A percentile compares a stretch with the other conserved stretches of the same genome.
phyloP scores from a whole-genome alignment of 2,888 invertebrate species.

The Notodonta dromedarius region DNA sequence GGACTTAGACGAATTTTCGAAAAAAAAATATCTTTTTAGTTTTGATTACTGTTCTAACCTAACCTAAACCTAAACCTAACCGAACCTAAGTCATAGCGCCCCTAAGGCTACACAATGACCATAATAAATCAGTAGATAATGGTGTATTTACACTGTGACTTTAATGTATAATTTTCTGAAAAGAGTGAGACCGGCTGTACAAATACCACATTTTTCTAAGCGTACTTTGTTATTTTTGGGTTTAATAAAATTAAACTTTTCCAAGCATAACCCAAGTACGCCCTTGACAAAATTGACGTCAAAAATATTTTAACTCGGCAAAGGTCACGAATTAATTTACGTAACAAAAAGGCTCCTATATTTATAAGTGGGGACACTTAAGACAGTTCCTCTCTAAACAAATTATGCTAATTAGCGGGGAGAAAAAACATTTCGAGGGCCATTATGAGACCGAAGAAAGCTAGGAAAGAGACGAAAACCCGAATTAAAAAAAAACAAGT shows the following conservation, averaged over 20 bases:
- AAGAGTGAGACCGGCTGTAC: too few species aligned
- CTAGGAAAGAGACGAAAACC: constrained; percentile 15
- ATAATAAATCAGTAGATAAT: too few species aligned
- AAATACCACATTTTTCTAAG: too few species aligned
- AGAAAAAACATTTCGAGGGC: constrained; percentile 18
- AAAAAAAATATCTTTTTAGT: too few species aligned
- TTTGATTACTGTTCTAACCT: too few species aligned
- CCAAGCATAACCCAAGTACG: neutral
- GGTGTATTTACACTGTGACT: too few species aligned
- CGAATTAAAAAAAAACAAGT: constrained; percentile 7
- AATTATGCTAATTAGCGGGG: constrained; percentile 24
- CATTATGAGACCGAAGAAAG: constrained; percentile 18
- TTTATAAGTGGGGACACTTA: constrained; percentile 12
- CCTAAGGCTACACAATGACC: too few species aligned
- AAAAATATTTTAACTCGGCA: constrained; percentile 7
- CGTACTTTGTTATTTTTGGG: too few species aligned
- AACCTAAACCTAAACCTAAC: too few species aligned
- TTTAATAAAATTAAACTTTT: neutral
- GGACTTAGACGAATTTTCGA: too few species aligned
- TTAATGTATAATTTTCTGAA: too few species aligned
- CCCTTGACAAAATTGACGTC: neutral
- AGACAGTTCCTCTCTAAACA: constrained; percentile 16
- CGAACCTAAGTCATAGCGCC: too few species aligned
- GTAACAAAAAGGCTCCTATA: constrained; percentile 1
- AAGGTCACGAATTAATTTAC: constrained; percentile 13